Percentiles rank a stretch among this genome's conserved stretches.
These are phyloP conservation scores for Chiloscyllium plagiosum DNA, from an alignment of 2,113 vertebrate species.

Conservation along the genomic window DNA sequence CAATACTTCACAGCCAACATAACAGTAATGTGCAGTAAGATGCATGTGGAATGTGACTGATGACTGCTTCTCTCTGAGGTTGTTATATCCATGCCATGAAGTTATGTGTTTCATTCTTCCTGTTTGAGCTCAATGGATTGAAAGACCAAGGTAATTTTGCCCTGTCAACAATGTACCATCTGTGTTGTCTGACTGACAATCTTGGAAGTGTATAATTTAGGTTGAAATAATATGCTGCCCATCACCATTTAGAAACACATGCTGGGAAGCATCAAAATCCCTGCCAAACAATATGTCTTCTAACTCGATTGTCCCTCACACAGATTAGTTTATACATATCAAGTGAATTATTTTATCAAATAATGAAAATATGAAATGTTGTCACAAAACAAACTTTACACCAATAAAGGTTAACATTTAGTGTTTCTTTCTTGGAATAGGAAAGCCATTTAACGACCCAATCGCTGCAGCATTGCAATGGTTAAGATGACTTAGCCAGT, in stretches of 20 bases:
- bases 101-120: background rate
- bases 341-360: background rate
- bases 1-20: background rate
- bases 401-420: background rate
- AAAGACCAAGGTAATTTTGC: slow-evolving; percentile 28
- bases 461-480: background rate
- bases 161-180: slow-evolving; percentile 24
- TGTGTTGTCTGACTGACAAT: slow-evolving; percentile 32
- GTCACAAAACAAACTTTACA: background rate
- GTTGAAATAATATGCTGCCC: slow-evolving; percentile 19
- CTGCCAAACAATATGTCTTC: background rate
- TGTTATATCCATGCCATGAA: background rate
- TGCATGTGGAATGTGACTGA: background rate
- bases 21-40: background rate
- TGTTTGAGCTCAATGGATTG: background rate
- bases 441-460: too few species aligned
- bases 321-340: background rate
- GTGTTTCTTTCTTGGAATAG: too few species aligned
- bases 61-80: background rate
- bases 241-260: slow-evolving; percentile 30
- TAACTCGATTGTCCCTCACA: background rate
- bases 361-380: background rate
- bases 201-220: slow-evolving; percentile 19
- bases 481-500: background rate
- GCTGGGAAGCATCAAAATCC: slow-evolving; percentile 9